Base-by-base conservation (phyloP, 2,888 invertebrate genomes). In the Philopedon plagiatum region DNA sequence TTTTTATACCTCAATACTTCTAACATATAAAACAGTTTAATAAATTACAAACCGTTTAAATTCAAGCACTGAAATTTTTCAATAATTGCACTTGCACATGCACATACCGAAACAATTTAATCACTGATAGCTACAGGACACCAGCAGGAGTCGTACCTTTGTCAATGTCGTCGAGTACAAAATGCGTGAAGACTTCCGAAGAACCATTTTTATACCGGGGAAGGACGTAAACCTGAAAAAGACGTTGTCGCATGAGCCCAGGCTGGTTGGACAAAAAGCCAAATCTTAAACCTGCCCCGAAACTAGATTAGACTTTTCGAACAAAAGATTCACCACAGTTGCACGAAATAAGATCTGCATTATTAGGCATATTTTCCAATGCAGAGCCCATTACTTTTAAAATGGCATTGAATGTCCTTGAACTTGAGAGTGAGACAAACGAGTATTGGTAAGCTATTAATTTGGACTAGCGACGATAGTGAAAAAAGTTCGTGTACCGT, bases 331-430 rank as follows among this genome's bases (percentile, higher is more conserved):
- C n/a, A 9, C 15, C 51, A 29, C 29, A 54, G 51, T 54, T 15
- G 13, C 23, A 29, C 8, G 29, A 29, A 29, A 54, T 29, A 13
- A 54, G 18, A 29, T 54, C 29, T 54, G 51, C 51, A 54, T 54
- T 54, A 1, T 13, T 15, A 29, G 51, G 29, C 51, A 29, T 54
- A 54, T 54, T 54, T 54, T 29, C 18, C 15, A 9, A 32, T 54
- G 51, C 64, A 68, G 62, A 51, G 49, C 32, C 23, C 56, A 64
- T 44, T 71, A 66, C 71, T 75, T 71, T 73, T 58, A 63, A 75
- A 83, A 83, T 79, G 82, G 78, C 83, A 81, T 80, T 76, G 82
- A 81, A 80, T 81, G 74, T 71, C 83, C 83, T 84, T 84, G 83
- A 84, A 83, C 83, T 82, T 81, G 80, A 75, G 51, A 54, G 15